Base-by-base conservation (phyloP, 2,888 invertebrate species). In the Calameuta idolon region DNA sequence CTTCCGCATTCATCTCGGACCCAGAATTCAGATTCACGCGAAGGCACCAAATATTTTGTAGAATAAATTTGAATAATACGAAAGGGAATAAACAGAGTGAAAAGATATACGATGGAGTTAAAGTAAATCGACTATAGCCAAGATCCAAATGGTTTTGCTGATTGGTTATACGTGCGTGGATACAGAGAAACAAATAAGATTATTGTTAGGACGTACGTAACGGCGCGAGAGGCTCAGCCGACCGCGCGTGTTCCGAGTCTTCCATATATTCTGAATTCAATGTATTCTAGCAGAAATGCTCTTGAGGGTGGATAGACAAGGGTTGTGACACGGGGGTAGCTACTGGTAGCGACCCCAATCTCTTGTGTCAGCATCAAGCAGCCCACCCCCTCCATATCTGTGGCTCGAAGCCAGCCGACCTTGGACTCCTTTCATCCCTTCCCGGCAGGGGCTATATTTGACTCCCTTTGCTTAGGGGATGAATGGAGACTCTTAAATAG, bases 351-450 rank as follows among this genome's bases (percentile, higher is more conserved):
- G 81, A 80, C 85, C 84, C 83, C 83, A 83, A 87, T 86, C 80
- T 80, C 81, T 80, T 80, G 84, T 85, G 87, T 86, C 86, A 87
- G 86, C 86, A 83, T 83, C 81, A 81, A 81, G 80, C 77, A n/a
- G 55, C 31, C 31, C 31, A 31, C 33, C 35, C 74, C 69, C 77
- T 79, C 75, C 75, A 71, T 75, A 55, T 68, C 77, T 73, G 75
- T 40, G 83, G 82, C 85, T 82, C 79, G 76, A 79, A 81, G 84
- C 85, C 85, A 87, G 83, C 79, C 83, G 87, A 87, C 88, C 88
- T 88, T 88, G 87, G 84, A 83, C 85, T 85, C 83, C 76, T 86
- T 86, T 81, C 79, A 77, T 69, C 71, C 76, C 78, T 79, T 79
- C 81, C 77, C 78, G 75, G 76, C 77, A 73, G 74, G 31, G 77